Percentiles rank a stretch among this genome's conserved stretches.
Evolutionary conservation across 37 sponge, comb jelly and placozoan genomes (phyloP).

Genomic region (Spongilla lacustris): DNA sequence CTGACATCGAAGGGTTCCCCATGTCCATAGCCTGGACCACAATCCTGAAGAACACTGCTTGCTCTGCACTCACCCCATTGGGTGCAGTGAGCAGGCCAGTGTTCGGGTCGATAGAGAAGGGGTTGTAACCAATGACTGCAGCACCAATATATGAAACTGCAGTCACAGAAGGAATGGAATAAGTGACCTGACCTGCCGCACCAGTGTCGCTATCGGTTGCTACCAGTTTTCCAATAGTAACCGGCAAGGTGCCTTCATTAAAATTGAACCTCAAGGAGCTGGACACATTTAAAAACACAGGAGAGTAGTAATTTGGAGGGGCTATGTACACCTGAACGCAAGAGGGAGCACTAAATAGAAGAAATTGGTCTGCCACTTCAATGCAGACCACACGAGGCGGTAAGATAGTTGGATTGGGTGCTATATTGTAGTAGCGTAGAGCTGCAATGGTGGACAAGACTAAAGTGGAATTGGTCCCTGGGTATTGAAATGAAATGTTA

Average conservation of each 20-base stretch:
- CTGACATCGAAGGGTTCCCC: constrained; percentile 54
- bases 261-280: constrained; percentile 9
- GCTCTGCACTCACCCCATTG: constrained; percentile 62
- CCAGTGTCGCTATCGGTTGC: constrained; percentile 66
- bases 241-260: constrained; percentile 4
- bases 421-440: constrained; percentile 67
- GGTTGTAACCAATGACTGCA: neutral
- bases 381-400: constrained; percentile 58
- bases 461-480: constrained; percentile 14
- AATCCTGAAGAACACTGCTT: constrained; percentile 21
- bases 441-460: constrained; percentile 36
- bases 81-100: constrained; percentile 61
- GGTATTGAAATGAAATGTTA: constrained; percentile 43
- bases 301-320: constrained; percentile 56
- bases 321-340: constrained; percentile 74
- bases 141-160: constrained; percentile 20
- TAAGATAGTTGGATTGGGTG: constrained; percentile 32
- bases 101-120: constrained; percentile 28
- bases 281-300: constrained; percentile 37
- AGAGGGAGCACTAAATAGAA: constrained; percentile 20
- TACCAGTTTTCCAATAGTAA: constrained; percentile 19
- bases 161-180: constrained; percentile 36
- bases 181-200: constrained; percentile 38
- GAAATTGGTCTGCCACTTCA: constrained; percentile 37
- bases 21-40: constrained; percentile 56